phyloP scores from a whole-genome alignment of 2,888 invertebrate species.

The Matsumyia berberina region DNA sequence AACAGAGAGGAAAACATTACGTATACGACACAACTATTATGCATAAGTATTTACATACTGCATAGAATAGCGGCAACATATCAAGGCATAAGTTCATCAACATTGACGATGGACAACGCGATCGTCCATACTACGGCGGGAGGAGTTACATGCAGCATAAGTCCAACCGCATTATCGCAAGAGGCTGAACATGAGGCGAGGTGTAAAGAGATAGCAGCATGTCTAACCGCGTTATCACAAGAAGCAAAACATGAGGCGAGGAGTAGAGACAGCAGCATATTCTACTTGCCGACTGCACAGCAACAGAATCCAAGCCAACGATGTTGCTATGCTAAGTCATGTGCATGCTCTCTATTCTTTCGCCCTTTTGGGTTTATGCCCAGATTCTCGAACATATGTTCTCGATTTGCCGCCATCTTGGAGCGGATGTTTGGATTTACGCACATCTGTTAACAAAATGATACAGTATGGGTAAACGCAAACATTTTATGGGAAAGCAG shows the following conservation, averaged over 20 bases:
- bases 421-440: too few relatives aligned
- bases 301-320: slow-evolving; percentile 12
- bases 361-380: too few relatives aligned
- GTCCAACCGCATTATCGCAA: slow-evolving; percentile 14
- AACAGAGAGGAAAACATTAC: neutral
- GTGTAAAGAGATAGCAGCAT: too few relatives aligned
- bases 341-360: slow-evolving; percentile 3
- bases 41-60: slow-evolving; percentile 5
- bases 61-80: slow-evolving; percentile 7
- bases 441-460: too few relatives aligned
- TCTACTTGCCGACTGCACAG: slow-evolving; percentile 1
- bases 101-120: neutral
- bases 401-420: too few relatives aligned
- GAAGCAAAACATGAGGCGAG: slow-evolving; percentile 12
- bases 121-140: slow-evolving; percentile 1
- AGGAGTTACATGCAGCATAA: slow-evolving; percentile 8
- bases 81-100: slow-evolving; percentile 1
- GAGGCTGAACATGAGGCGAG: too few relatives aligned
- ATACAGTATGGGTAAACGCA: too few relatives aligned
- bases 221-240: too few relatives aligned
- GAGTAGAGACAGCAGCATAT: slow-evolving; percentile 2
- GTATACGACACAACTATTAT: slow-evolving; percentile 9
- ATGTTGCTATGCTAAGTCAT: slow-evolving; percentile 10
- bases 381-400: too few relatives aligned
- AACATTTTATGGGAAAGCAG: too few relatives aligned